phyloP scores from a whole-genome alignment of 2,797 vertebrate species.

The Malacoctenus gilli region DNA sequence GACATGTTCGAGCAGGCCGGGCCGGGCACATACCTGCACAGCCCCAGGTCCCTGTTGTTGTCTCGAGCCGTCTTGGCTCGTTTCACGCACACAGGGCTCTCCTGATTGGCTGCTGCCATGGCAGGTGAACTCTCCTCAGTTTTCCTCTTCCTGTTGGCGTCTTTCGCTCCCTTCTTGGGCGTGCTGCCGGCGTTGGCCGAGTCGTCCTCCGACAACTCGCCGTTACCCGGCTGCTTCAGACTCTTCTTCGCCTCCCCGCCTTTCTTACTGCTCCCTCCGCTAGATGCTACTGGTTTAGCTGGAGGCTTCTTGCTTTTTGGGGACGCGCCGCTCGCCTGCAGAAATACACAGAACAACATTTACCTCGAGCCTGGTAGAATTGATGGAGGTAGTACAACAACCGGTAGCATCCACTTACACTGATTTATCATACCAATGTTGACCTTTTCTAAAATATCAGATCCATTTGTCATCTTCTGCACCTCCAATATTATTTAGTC shows the following conservation, averaged over 20 bases:
- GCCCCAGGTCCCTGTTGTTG: slow-evolving; percentile 91
- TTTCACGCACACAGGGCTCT: slow-evolving; percentile 87
- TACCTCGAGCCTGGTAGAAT: not conserved
- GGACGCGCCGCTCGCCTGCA: slow-evolving; percentile 92
- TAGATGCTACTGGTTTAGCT: slow-evolving; percentile 79
- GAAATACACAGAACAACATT: slow-evolving; percentile 18
- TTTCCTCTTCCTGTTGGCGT: slow-evolving; percentile 90
- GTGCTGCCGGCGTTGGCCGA: slow-evolving; percentile 84
- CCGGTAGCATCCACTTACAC: not conserved
- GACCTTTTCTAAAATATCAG: slow-evolving; percentile 10
- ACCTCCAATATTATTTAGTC: slow-evolving; percentile 6
- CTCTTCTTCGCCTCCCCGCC: slow-evolving; percentile 85
- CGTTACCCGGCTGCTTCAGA: slow-evolving; percentile 85
- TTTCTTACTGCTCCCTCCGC: slow-evolving; percentile 82
- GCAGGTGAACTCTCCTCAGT: slow-evolving; percentile 83
- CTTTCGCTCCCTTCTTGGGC: slow-evolving; percentile 88
- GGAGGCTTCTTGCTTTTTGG: slow-evolving; percentile 92
- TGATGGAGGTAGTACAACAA: not conserved
- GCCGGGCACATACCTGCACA: slow-evolving; percentile 88
- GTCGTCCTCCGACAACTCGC: slow-evolving; percentile 89
- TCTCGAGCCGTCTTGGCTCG: slow-evolving; percentile 90
- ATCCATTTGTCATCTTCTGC: slow-evolving; percentile 15
- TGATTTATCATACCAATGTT: slow-evolving; percentile 4
- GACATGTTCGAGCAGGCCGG: slow-evolving; percentile 40
- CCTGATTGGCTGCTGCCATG: slow-evolving; percentile 81